phyloP scores from a whole-genome alignment of 2,888 invertebrate species.

The Lithophane semibrunnea region DNA sequence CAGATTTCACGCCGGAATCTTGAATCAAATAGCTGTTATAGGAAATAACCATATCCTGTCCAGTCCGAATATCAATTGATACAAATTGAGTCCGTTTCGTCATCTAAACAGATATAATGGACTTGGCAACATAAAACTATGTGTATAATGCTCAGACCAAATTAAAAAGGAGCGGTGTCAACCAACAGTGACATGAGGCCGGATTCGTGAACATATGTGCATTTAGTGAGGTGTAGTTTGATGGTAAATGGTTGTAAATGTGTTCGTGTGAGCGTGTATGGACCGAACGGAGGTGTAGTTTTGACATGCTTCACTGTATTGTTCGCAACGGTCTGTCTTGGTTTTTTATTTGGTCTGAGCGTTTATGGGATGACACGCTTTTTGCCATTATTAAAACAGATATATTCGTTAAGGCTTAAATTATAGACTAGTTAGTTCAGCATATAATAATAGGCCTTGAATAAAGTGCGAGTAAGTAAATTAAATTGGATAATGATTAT shows the following conservation, averaged over 20 bases:
- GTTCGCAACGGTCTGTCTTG: no score
- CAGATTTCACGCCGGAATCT: conserved; percentile 31
- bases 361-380: neutral
- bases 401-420: neutral
- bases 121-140: conserved; percentile 6
- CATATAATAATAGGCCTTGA: conserved; percentile 1
- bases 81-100: conserved; percentile 63
- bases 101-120: conserved; percentile 20
- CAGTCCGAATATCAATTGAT: conserved; percentile 64
- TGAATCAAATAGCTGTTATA: conserved; percentile 33
- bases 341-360: no score
- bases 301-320: no score
- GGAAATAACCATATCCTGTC: conserved; percentile 55
- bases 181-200: no score
- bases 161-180: no score
- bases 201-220: no score
- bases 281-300: no score
- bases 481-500: conserved; percentile 35
- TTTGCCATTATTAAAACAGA: neutral
- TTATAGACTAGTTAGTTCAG: conserved; percentile 6
- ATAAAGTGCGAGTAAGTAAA: conserved; percentile 15
- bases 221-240: no score
- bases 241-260: no score
- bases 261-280: no score
- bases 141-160: neutral